Conservation (phyloP, 2,888 invertebrate genomes). For the Ptychoptera albimana region DNA sequence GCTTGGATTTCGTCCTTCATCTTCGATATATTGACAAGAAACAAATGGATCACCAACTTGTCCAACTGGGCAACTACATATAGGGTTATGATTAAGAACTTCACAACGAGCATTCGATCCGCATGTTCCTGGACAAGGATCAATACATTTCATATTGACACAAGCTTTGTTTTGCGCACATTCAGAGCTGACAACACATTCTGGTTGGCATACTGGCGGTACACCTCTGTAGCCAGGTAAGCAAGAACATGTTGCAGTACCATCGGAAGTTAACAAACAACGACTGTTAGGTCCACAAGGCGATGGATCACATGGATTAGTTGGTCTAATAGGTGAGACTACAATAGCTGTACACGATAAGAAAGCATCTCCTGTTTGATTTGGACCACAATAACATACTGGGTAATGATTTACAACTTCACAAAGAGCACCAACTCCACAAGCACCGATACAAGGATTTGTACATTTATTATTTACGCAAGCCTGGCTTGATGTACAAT, state of each 20-base stretch:
- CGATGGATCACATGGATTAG: slow-evolving; percentile 63
- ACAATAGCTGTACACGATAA: slow-evolving; percentile 45
- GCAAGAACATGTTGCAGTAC: slow-evolving; percentile 64
- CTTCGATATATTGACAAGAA: slow-evolving; percentile 34
- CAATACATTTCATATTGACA: slow-evolving; percentile 59
- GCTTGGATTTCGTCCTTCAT: slow-evolving; percentile 18
- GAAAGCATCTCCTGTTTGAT: slow-evolving; percentile 59
- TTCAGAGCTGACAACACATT: slow-evolving; percentile 70
- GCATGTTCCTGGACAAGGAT: slow-evolving; percentile 74
- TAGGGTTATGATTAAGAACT: slow-evolving; percentile 71
- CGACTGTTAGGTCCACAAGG: slow-evolving; percentile 70
- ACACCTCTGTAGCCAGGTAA: slow-evolving; percentile 60
- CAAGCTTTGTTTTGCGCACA: slow-evolving; percentile 66
- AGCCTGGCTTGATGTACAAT: slow-evolving; percentile 52
- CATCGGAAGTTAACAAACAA: slow-evolving; percentile 51
- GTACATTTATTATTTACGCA: slow-evolving; percentile 65
- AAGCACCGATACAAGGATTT: slow-evolving; percentile 59
- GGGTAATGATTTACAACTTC: slow-evolving; percentile 59
- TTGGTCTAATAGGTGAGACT: slow-evolving; percentile 27
- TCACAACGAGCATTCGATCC: slow-evolving; percentile 60
- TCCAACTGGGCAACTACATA: slow-evolving; percentile 61
- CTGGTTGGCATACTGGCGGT: slow-evolving; percentile 69
- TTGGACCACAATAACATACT: slow-evolving; percentile 57
- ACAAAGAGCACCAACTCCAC: slow-evolving; percentile 59
- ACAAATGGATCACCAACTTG: slow-evolving; percentile 70